phyloP scores from a whole-genome alignment of 2,888 invertebrate species.

The Caenorhabditis afra region DNA sequence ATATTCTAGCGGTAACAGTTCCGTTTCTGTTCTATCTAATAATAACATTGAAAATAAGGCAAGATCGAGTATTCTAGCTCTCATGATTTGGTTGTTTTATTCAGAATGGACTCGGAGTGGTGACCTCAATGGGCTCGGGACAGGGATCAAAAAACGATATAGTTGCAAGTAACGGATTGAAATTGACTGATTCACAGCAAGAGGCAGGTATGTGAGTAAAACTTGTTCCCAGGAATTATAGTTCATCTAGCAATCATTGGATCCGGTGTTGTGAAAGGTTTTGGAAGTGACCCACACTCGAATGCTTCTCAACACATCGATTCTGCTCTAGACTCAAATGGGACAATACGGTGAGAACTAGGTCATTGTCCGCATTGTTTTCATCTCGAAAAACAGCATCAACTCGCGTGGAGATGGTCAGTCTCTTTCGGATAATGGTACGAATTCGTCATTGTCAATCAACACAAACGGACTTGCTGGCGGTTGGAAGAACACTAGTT shows the following conservation, averaged over 20 bases:
- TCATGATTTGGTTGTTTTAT: neutral
- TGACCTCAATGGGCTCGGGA: slow-evolving; percentile 57
- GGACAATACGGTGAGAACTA: slow-evolving; percentile 44
- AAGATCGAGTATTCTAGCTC: neutral
- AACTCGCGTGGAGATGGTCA: neutral
- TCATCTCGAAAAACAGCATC: neutral
- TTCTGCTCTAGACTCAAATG: slow-evolving; percentile 63
- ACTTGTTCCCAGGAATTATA: neutral
- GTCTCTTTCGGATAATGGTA: slow-evolving; percentile 57
- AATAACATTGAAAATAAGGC: slow-evolving; percentile 55
- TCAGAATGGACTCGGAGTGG: slow-evolving; percentile 57
- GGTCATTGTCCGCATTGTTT: neutral
- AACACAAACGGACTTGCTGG: slow-evolving; percentile 59
- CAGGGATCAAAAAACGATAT: slow-evolving; percentile 65
- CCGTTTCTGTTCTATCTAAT: slow-evolving; percentile 63
- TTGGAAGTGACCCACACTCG: slow-evolving; percentile 64
- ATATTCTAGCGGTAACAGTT: slow-evolving; percentile 56
- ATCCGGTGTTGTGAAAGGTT: slow-evolving; percentile 62
- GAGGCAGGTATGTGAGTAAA: slow-evolving; percentile 55
- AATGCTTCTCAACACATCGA: slow-evolving; percentile 65
- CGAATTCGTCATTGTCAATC: slow-evolving; percentile 59
- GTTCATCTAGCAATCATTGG: slow-evolving; percentile 65
- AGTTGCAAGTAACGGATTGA: slow-evolving; percentile 68
- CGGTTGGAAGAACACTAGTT: slow-evolving; percentile 58
- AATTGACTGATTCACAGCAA: slow-evolving; percentile 67